Evolutionary conservation across 2,888 invertebrate species (phyloP).

Genomic region (Rhodophaea formosa): DNA sequence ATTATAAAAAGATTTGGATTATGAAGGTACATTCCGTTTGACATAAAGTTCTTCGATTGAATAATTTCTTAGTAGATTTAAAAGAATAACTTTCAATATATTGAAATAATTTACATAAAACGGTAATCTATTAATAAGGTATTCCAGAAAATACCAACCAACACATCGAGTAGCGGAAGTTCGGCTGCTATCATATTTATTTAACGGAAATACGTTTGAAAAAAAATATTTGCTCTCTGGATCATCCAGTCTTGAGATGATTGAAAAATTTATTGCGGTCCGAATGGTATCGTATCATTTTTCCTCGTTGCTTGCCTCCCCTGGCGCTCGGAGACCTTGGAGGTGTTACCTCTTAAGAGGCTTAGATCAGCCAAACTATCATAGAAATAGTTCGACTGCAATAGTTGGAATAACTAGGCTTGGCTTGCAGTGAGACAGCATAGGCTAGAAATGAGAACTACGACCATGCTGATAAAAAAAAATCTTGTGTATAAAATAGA

Average conservation of each 20-base stretch:
- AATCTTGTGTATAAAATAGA: too few relatives aligned
- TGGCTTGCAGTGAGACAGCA: too few relatives aligned
- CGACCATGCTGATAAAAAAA: neutral
- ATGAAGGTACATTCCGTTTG: too few relatives aligned
- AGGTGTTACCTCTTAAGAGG: conserved; percentile 6
- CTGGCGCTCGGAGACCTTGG: neutral
- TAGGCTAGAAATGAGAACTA: neutral
- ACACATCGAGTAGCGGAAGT: conserved; percentile 3
- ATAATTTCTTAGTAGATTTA: too few relatives aligned
- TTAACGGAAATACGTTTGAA: conserved; percentile 19
- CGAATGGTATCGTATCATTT: conserved; percentile 22
- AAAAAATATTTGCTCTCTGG: conserved; percentile 15
- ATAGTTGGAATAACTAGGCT: too few relatives aligned
- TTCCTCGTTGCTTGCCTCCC: conserved; percentile 16
- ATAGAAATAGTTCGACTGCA: too few relatives aligned
- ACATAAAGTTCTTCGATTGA: too few relatives aligned
- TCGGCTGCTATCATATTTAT: conserved; percentile 16
- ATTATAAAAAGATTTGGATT: too few relatives aligned
- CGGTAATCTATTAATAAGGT: too few relatives aligned
- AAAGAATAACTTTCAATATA: too few relatives aligned
- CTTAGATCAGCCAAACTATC: too few relatives aligned
- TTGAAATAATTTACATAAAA: neutral
- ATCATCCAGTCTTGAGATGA: conserved; percentile 17
- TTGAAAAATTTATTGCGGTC: conserved; percentile 23
- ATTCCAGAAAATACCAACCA: conserved; percentile 7